phyloP scores from a whole-genome alignment of 2,888 invertebrate genomes.

The Eustalomyia histrio region DNA sequence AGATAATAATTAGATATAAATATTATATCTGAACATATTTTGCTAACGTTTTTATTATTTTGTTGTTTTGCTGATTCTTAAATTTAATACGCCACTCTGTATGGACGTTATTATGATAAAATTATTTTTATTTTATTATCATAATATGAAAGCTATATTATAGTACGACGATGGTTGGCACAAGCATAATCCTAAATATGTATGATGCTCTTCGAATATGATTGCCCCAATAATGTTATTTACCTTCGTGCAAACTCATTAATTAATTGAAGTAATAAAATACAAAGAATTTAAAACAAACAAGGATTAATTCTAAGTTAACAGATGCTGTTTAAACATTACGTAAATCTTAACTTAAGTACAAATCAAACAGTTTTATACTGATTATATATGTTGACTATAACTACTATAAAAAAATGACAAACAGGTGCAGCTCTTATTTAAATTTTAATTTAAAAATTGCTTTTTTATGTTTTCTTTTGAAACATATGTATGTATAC shows the following conservation, averaged over 20 bases:
- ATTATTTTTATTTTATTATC: too few relatives aligned
- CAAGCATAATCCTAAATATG: too few relatives aligned
- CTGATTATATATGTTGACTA: neutral
- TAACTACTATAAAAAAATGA: neutral
- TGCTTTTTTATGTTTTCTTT: conserved; percentile 9
- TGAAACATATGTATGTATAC: neutral
- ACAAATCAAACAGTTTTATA: neutral
- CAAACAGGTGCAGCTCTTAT: conserved; percentile 26
- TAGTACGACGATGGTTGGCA: too few relatives aligned
- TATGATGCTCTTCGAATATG: too few relatives aligned
- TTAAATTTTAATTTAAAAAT: conserved; percentile 53
- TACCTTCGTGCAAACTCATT: neutral
- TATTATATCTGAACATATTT: too few relatives aligned
- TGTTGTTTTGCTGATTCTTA: too few relatives aligned
- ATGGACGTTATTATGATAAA: too few relatives aligned
- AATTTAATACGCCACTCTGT: too few relatives aligned
- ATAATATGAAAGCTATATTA: too few relatives aligned
- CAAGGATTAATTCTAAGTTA: neutral
- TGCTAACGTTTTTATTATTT: too few relatives aligned
- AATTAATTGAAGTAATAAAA: neutral
- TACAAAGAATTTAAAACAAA: neutral
- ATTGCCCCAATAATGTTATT: too few relatives aligned
- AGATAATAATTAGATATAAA: too few relatives aligned
- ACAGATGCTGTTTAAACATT: neutral
- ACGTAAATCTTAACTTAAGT: neutral